A percentile compares a stretch with the other conserved stretches of the same genome.
These are phyloP conservation scores for Dinoponera quadriceps DNA, from an alignment of 1,140 invertebrate species.

Conservation along the genomic window DNA sequence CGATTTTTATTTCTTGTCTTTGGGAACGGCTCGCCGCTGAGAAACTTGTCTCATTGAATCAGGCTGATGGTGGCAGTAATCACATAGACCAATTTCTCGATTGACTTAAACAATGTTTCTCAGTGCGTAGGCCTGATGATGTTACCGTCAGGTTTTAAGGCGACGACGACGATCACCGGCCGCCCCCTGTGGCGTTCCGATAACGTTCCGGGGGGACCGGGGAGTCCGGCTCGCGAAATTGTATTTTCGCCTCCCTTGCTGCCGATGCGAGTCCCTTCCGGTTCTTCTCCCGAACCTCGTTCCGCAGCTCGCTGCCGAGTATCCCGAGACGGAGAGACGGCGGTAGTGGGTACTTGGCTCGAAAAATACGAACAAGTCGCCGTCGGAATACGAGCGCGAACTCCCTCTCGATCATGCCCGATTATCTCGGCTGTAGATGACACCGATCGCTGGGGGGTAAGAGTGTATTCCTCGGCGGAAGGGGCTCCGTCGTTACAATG, in stretches of 20 bases:
- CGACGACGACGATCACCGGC: no score
- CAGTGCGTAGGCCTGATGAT: no score
- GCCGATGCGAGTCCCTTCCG: background rate
- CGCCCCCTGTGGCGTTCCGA: no score
- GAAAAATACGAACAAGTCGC: slow-evolving; percentile 28
- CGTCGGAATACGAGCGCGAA: background rate
- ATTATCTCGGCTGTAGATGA: slow-evolving; percentile 60
- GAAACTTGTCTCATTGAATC: no score
- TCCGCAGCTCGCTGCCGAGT: background rate
- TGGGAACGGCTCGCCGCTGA: no score
- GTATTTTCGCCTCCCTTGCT: background rate
- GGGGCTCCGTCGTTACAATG: slow-evolving; percentile 56
- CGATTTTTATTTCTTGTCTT: no score
- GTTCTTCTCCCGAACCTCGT: background rate
- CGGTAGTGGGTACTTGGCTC: background rate
- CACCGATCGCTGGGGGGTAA: slow-evolving; percentile 69
- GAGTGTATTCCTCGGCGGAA: slow-evolving; percentile 24
- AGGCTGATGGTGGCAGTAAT: no score
- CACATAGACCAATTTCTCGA: no score
- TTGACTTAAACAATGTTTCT: no score
- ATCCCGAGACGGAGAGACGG: background rate
- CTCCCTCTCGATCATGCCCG: background rate
- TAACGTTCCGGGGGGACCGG: no score
- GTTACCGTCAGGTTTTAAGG: no score
- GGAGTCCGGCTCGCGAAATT: no score